Evolutionary conservation across 37 sponge, comb jelly and placozoan genomes (phyloP).

Genomic region (Ianthella basta): DNA sequence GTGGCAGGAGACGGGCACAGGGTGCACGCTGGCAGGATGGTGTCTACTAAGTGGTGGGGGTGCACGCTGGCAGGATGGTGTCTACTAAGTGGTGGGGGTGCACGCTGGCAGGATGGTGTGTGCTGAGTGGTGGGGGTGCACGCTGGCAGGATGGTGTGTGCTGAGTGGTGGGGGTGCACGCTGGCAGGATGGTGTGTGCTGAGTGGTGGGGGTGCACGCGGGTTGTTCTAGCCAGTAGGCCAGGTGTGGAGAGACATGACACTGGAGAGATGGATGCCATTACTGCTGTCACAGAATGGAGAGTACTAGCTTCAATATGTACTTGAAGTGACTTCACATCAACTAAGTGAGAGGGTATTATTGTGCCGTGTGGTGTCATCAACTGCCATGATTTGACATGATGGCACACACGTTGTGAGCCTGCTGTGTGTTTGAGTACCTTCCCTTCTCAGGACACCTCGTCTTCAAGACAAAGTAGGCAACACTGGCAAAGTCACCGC

Average conservation of each 20-base stretch:
- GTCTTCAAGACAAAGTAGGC: slow-evolving; percentile 84
- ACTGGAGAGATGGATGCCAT: too few species aligned
- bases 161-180: background rate
- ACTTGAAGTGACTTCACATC: too few species aligned
- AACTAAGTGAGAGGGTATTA: background rate
- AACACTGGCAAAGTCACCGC: slow-evolving; percentile 91
- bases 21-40: background rate
- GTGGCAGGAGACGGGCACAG: background rate
- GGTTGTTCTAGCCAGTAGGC: too few species aligned
- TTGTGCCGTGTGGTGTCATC: background rate
- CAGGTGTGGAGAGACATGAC: too few species aligned
- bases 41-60: too few species aligned
- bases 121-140: background rate
- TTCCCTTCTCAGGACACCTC: slow-evolving; percentile 90
- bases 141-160: background rate
- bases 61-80: background rate
- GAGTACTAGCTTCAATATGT: too few species aligned
- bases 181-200: background rate
- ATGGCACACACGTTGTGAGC: too few species aligned
- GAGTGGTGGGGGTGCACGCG: background rate
- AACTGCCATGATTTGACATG: too few species aligned
- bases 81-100: background rate
- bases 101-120: background rate
- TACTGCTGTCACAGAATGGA: too few species aligned
- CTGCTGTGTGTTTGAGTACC: slow-evolving; percentile 41